phyloP scores from a whole-genome alignment of 2,797 vertebrate species.

The Crypturellus tataupa region DNA sequence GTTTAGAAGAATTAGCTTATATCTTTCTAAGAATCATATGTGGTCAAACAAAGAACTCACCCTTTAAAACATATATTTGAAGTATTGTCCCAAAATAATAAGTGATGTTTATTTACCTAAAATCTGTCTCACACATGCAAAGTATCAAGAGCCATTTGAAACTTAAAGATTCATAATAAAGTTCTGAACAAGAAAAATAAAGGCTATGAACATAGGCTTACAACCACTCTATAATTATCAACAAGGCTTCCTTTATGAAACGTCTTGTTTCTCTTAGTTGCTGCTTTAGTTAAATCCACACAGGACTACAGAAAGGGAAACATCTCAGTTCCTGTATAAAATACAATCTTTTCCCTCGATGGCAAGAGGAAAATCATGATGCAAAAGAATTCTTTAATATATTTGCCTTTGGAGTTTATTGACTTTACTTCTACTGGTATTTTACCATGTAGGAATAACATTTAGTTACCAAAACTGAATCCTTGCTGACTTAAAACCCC shows the following conservation, averaged over 20 bases:
- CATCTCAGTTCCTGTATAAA: slow-evolving; percentile 66
- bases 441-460: slow-evolving; percentile 51
- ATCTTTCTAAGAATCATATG: slow-evolving; percentile 2
- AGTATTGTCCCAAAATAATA: slow-evolving; percentile 69
- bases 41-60: slow-evolving; percentile 7
- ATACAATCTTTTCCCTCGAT: slow-evolving; percentile 47
- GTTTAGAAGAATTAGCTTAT: slow-evolving; percentile 26
- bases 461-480: slow-evolving; percentile 36
- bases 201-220: slow-evolving; percentile 19
- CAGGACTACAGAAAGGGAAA: slow-evolving; percentile 70
- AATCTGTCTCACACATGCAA: slow-evolving; percentile 43
- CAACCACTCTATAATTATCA: slow-evolving; percentile 57
- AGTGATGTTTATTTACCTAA: slow-evolving; percentile 55
- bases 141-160: slow-evolving; percentile 63
- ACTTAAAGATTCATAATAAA: slow-evolving; percentile 62
- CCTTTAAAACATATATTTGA: slow-evolving; percentile 51
- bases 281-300: slow-evolving; percentile 67
- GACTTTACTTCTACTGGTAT: slow-evolving; percentile 56
- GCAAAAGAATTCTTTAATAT: slow-evolving; percentile 59
- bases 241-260: slow-evolving; percentile 72
- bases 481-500: slow-evolving; percentile 27
- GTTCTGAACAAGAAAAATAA: slow-evolving; percentile 71
- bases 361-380: slow-evolving; percentile 59
- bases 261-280: slow-evolving; percentile 65
- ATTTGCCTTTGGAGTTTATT: slow-evolving; percentile 64